Evolutionary conservation across 2,888 invertebrate species (phyloP), one percentile per base, ranked within the genome.

Genomic region (Eupelmus urozonus): DNA sequence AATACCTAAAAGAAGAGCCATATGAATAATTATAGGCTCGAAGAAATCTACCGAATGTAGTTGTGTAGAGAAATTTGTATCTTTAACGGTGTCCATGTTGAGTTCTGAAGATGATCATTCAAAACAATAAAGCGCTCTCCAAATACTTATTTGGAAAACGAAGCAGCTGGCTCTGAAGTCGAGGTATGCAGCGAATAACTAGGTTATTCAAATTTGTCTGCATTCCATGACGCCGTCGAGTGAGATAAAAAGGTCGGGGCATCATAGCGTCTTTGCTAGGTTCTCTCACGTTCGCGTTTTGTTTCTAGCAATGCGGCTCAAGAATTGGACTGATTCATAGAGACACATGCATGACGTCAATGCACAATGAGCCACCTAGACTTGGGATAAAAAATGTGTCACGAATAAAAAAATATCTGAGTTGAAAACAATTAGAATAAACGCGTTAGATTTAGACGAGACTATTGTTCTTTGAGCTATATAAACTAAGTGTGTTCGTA

Each of bases 241-340:
- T 29, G 25, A 27, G 18, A n/a, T 60, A 0, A 18, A 18, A 29
- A 7, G 16, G 3, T 34, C 9, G 9, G 9, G 9, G 34, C 34
- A 9, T 34, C 34, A 34, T 1, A 59, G n/a, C 5, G 9, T 34
- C 9, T 5, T 34, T 34, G 9, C 34, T 3, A 34, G 34, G 5
- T 5, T 34, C 34, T 20, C 27, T 13, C 20, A 18, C 7, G 60
- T 49, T 23, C 13, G 23, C 34, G 4, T 71, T 51, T 71, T 29
- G 45, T 60, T 51, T 60, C 49, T 45, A 20, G 18, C n/a, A 60
- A 51, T 16, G 18, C 25, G 13, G 27, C 42, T 53, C 18, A 40
- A 69, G 27, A 59, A 67, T 69, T 75, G 53, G 60, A 42, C 53
- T 62, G 75, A 75, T 67, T 75, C 67, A 75, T 53, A 72, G 20